Evolutionary conservation across 2,797 vertebrate genomes (phyloP), one percentile per base, ranked within the genome.

Genomic region (Corythornis leucogaster): DNA sequence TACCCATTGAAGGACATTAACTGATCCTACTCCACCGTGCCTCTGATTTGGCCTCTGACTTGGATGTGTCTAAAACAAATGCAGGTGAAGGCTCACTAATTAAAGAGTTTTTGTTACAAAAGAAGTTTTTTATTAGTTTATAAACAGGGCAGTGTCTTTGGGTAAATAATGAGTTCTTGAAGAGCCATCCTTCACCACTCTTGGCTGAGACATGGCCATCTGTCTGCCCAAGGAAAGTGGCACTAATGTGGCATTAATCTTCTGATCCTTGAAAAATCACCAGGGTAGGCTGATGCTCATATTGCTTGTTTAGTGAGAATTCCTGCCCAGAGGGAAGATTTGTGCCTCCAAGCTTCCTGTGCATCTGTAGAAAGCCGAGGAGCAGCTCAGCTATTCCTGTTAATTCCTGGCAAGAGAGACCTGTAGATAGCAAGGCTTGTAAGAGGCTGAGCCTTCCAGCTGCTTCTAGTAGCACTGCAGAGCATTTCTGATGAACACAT

Each of bases 1-100:
- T 87, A 71, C 91, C 84, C 20, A 71, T 70, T 82, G 62, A 87
- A 76, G 90, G 93, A 84, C 66, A 82, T 40, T 85, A 69, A 69
- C 75, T 77, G 74, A 15, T 75, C 58, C n/a, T 58, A 13, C 64
- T 85, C 48, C 66, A 67, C 51, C 8, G 28, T 69, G 31, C 62
- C 76, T 71, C 83, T 51, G 54, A 38, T 38, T 38, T 38, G 58
- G 64, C 26, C 71, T 71, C 26, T 80, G 35, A 35, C 45, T 58
- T 81, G 71, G 76, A 38, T 73, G 42, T 86, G 35, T 78, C 77
- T 71, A 48, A 42, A 64, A 57, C 51, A 73, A 50, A 70, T 0
- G 3, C 24, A 75, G 9, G 2, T 64, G 69, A 80, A 92, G 62
- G 35, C 11, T 50, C 55, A 40, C 31, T 77, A 18, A 12, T 80